Base-by-base conservation (phyloP, 2,888 invertebrate species). In the Drosophila prolongata region DNA sequence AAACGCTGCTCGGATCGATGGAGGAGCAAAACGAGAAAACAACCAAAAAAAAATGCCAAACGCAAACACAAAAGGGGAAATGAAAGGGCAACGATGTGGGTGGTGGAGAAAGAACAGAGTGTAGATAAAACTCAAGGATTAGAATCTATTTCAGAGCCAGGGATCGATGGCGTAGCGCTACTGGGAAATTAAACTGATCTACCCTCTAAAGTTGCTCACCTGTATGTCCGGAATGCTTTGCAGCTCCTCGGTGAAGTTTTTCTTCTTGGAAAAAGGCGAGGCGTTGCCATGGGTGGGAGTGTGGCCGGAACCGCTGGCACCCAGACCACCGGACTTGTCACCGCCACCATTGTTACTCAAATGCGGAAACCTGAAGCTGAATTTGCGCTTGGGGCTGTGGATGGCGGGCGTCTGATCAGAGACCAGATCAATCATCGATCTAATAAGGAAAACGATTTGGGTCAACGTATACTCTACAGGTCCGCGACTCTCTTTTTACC, bases 231-330 rank as follows among this genome's bases (percentile, higher is more conserved):
- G 96, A 77, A 97, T 96, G 89, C 94, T 94, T 80, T 96, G 95
- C 14, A 97, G 95, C 93, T 98, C 98, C 87, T 98, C 97, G 44
- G 97, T 96, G 91, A 98, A 98, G 89, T 97, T 98, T 77, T 97
- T 95, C 80, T 96, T 91, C 68, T 92, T 92, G 30, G 90, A 85
- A 74, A 90, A 89, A 1, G 90, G 85, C 38, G 90, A 89, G 61
- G 93, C 91, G 55, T 92, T 92, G 58, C 93, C 93, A 66, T 90
- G 89, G 4, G 78, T 79, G 38, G 84, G 78, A 30, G 79, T 78
- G 2, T 80, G 79, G 1, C 75, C 77, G 3, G 75, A 61, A 11
- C 78, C 75, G 16, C 78, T 71, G 14, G 74, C 35, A 1, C 72
- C 59, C 5, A 68, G 61, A 6, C 76, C 76, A 56, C 70, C 80